A percentile compares a stretch with the other conserved stretches of the same genome.
Conservation (phyloP, 2,797 vertebrate species). For the Pipistrellus kuhlii region DNA sequence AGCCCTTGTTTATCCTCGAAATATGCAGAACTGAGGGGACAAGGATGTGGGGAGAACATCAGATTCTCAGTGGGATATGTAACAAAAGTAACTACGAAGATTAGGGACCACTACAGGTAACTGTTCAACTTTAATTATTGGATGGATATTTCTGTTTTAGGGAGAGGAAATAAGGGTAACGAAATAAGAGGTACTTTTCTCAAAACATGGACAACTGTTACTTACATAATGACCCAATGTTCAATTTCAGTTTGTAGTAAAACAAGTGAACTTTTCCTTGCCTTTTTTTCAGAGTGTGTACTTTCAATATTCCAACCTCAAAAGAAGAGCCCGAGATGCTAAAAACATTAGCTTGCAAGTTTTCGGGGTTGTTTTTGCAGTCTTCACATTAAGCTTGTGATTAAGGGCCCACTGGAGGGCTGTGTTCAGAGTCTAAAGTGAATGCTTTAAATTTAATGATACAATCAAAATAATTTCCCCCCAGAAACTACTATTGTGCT, state of each 20-base stretch:
- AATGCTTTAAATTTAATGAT: slow-evolving; percentile 80
- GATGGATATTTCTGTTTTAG: background rate
- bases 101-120: background rate
- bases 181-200: background rate
- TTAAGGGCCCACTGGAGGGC: slow-evolving; percentile 72
- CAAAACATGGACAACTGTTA: background rate
- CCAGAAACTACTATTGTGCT: slow-evolving; percentile 69
- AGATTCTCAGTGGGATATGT: background rate
- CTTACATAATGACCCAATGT: background rate
- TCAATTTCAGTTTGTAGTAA: background rate
- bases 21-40: background rate
- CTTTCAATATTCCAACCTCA: slow-evolving; percentile 64
- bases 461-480: slow-evolving; percentile 75
- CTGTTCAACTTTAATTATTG: background rate
- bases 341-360: slow-evolving; percentile 62
- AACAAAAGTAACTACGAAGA: background rate
- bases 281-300: background rate
- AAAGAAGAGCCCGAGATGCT: slow-evolving; percentile 22
- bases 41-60: background rate
- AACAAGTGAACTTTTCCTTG: background rate
- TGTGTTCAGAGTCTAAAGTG: slow-evolving; percentile 69
- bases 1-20: background rate
- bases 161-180: too few relatives aligned
- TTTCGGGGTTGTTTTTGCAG: background rate
- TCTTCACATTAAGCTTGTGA: slow-evolving; percentile 72